Percentiles rank a stretch among this genome's conserved stretches.
Conservation (phyloP, 2,113 vertebrate species). For the Spea bombifrons region DNA sequence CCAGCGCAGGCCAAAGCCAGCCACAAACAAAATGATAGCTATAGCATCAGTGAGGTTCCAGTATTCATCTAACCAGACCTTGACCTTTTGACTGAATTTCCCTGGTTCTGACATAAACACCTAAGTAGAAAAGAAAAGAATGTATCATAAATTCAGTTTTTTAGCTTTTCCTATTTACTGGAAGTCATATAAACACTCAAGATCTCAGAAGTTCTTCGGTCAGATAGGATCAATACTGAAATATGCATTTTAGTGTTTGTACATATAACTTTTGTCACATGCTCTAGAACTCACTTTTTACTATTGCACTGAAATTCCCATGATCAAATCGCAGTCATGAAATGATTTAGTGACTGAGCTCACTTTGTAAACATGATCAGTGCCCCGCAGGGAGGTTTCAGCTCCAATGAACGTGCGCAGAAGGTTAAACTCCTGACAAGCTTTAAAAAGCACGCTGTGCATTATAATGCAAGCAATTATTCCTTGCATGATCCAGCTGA, state of each 20-base stretch:
- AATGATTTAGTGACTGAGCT: neutral
- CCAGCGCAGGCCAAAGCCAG: slow-evolving; percentile 81
- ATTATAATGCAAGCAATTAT: slow-evolving; percentile 40
- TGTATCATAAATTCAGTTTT: neutral
- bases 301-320: neutral
- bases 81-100: slow-evolving; percentile 86
- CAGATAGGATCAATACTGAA: too few relatives aligned
- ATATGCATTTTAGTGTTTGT: too few relatives aligned
- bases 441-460: slow-evolving; percentile 46
- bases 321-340: slow-evolving; percentile 1
- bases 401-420: slow-evolving; percentile 54
- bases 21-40: slow-evolving; percentile 82
- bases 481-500: slow-evolving; percentile 48
- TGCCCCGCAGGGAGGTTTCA: slow-evolving; percentile 55
- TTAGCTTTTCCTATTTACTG: too few relatives aligned
- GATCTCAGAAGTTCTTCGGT: too few relatives aligned
- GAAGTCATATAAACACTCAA: too few relatives aligned
- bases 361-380: slow-evolving; percentile 43
- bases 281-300: neutral
- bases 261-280: too few relatives aligned
- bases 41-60: slow-evolving; percentile 91
- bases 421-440: slow-evolving; percentile 53
- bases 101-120: slow-evolving; percentile 87
- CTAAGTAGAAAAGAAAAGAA: slow-evolving; percentile 57
- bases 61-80: slow-evolving; percentile 92